Evolutionary conservation across 2,113 vertebrate species (phyloP).

Genomic region (Petrocephalus microphthalmus): DNA sequence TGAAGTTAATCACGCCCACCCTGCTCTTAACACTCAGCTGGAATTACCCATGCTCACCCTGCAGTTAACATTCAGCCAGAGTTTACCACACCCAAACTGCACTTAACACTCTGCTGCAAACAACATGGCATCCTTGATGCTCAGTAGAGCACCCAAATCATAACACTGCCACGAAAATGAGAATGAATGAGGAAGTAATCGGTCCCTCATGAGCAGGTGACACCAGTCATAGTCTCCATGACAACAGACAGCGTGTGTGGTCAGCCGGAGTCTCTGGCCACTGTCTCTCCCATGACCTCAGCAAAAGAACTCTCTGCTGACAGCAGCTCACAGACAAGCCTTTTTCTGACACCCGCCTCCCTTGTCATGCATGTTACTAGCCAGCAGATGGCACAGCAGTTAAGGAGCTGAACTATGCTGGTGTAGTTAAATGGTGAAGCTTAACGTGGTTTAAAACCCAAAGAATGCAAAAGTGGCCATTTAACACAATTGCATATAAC

Average conservation of each 20-base stretch:
- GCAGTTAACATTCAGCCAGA: background rate
- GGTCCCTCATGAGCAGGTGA: conserved; percentile 34
- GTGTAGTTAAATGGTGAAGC: background rate
- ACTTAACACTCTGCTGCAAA: background rate
- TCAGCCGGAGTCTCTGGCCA: conserved; percentile 2
- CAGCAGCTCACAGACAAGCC: background rate
- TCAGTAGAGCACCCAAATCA: background rate
- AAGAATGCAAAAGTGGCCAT: background rate
- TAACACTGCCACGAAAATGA: background rate
- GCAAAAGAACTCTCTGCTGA: background rate
- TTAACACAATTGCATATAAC: background rate
- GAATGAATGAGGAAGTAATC: conserved; percentile 29
- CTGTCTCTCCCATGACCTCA: conserved; percentile 3
- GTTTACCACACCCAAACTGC: conserved; percentile 38
- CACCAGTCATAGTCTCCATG: conserved; percentile 34
- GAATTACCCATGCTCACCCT: background rate
- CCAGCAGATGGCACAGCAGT: background rate
- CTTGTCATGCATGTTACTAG: background rate
- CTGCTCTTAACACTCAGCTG: conserved; percentile 11
- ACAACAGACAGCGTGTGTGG: conserved; percentile 22
- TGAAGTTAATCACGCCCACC: conserved; percentile 45
- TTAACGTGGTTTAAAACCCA: background rate
- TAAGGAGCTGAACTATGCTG: background rate
- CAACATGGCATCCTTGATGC: background rate
- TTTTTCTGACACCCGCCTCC: background rate